A percentile compares a stretch with the other conserved stretches of the same genome.
phyloP scores from a whole-genome alignment of 2,888 invertebrate species.

The Anticlea derivata region DNA sequence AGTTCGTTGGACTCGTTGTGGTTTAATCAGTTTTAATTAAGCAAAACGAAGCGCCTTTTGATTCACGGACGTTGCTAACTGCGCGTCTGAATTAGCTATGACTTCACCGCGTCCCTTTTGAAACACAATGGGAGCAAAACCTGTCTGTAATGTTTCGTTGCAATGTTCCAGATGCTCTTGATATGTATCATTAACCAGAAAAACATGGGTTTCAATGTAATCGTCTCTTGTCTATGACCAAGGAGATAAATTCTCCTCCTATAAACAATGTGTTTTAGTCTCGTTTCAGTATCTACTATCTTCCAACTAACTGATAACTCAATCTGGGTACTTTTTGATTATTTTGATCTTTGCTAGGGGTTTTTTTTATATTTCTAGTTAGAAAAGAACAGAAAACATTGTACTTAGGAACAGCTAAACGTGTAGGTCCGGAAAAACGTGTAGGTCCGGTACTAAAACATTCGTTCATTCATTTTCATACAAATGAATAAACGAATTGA shows the following conservation, averaged over 20 bases:
- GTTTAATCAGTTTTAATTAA: slow-evolving; percentile 50
- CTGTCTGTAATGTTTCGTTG: slow-evolving; percentile 1
- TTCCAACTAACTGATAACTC: no score
- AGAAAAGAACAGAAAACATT: no score
- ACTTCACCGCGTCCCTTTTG: slow-evolving; percentile 32
- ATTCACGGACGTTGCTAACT: slow-evolving; percentile 34
- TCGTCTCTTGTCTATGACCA: not conserved
- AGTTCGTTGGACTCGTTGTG: slow-evolving; percentile 60
- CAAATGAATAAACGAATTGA: no score
- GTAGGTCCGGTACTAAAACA: no score
- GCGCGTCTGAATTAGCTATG: slow-evolving; percentile 34
- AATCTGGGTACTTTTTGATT: no score
- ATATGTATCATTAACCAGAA: slow-evolving; percentile 4
- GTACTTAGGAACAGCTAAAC: no score
- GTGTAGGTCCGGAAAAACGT: no score
- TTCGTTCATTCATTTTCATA: no score
- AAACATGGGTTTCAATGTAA: not conserved
- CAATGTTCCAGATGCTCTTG: not conserved
- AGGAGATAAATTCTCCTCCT: not conserved
- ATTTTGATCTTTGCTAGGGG: no score
- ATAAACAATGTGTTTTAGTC: no score
- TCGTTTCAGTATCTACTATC: no score
- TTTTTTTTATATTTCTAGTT: no score
- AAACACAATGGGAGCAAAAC: slow-evolving; percentile 14
- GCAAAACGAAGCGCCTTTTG: slow-evolving; percentile 37